Conservation (phyloP, 2,888 invertebrate species). For the Malthinus flaveolus region DNA sequence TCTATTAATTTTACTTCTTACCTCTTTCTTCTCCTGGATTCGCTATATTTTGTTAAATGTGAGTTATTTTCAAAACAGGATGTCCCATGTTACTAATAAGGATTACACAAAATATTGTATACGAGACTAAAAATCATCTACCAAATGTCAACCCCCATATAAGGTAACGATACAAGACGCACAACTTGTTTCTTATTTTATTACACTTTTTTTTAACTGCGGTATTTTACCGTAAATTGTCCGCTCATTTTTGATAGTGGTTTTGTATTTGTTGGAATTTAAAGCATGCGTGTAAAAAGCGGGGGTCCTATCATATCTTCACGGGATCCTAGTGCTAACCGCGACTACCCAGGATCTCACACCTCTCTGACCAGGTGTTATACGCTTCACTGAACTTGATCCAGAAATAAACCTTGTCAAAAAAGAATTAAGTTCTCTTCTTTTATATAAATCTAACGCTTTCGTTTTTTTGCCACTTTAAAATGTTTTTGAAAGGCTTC, state of each 20-base stretch:
- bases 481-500: neutral
- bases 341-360: constrained; percentile 38
- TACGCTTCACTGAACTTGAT: constrained; percentile 31
- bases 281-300: constrained; percentile 35
- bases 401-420: constrained; percentile 36
- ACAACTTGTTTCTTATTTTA: constrained; percentile 21
- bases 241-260: constrained; percentile 15
- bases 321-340: constrained; percentile 34
- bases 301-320: constrained; percentile 33
- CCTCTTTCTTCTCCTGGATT: too few species aligned
- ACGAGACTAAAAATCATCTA: constrained; percentile 22
- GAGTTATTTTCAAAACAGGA: constrained; percentile 25
- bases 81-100: constrained; percentile 27
- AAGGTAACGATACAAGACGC: constrained; percentile 21
- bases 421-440: constrained; percentile 14
- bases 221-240: constrained; percentile 1
- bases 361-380: constrained; percentile 42
- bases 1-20: neutral
- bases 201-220: constrained; percentile 13
- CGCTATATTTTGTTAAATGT: too few species aligned
- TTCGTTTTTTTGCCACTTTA: neutral
- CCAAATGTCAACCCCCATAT: constrained; percentile 22
- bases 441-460: too few species aligned
- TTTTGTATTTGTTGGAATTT: constrained; percentile 28
- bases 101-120: constrained; percentile 25